Evolutionary conservation across 2,888 invertebrate genomes (phyloP), one percentile per base, ranked within the genome.

Genomic region (Trissolcus brochymenae): DNA sequence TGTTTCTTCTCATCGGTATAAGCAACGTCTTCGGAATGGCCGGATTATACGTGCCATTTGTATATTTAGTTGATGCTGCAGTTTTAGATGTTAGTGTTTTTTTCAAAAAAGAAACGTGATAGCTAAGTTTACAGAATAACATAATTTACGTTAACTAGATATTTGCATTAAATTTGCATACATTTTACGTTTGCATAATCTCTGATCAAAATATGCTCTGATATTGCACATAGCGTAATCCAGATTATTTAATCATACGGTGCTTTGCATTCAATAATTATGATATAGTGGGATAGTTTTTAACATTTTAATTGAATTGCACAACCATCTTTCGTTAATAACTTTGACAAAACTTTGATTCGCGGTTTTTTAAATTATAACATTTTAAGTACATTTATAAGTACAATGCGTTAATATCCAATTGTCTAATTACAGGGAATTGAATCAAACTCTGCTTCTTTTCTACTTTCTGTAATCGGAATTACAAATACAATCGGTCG

Each of bases 11-110:
- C 64, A 96, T 98, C 85, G 96, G 96, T 75, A 92, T 98, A 64
- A 97, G 97, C 79, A 98, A 98, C 89, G 92, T 99, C 71, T 96
- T 99, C 88, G 99, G 98, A 83, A 98, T 99, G 95, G 95, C 98
- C 64, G 98, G 98, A 80, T 93, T 98, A 66, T 98, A 98, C 90
- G 96, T 99, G 81, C 99, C 99, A 46, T 99, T 98, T 89, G 96
- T 98, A 57, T 99, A 96, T 88, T 92, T 99, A 66, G 96, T 97
- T 21, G 95, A 97, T 83, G 94, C 94, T 64, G 95, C 95, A 11
- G 91, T 90, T 74, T 88, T 91, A 67, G 93, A 94, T 85, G 95
- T 95, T 89, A 92, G 92, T 90, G 17, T 59, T 57, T 61, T 35
- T 16, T 54, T 2, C 9, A 54, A 35, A 16, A 6, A 6, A n/a